These are phyloP conservation scores for Distichodus sexfasciatus DNA, from an alignment of 2,797 vertebrate genomes.

Conservation along the genomic window DNA sequence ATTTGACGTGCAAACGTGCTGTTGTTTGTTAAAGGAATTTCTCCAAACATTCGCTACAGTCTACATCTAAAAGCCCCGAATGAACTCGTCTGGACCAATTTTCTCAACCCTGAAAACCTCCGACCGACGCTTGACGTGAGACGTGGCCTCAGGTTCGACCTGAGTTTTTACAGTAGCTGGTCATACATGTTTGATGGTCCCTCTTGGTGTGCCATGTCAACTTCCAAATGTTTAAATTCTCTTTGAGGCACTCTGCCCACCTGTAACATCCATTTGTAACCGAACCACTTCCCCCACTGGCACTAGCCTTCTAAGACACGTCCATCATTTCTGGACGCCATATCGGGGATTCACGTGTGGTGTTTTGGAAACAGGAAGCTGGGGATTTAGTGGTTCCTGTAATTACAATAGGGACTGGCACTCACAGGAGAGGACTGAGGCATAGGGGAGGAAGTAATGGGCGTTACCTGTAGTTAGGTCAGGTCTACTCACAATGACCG, in stretches of 20 bases:
- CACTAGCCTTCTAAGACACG: not conserved
- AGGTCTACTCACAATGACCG: not conserved
- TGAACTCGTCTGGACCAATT: not conserved
- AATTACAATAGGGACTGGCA: constrained; percentile 61
- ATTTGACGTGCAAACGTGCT: too few relatives aligned
- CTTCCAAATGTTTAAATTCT: constrained; percentile 12
- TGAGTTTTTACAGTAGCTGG: constrained; percentile 5
- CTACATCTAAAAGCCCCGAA: not conserved
- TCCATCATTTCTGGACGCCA: constrained; percentile 6
- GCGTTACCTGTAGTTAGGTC: not conserved
- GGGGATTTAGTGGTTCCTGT: constrained; percentile 65
- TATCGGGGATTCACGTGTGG: constrained; percentile 39
- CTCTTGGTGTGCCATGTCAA: constrained; percentile 6
- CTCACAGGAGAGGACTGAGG: constrained; percentile 17
- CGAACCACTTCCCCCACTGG: not conserved
- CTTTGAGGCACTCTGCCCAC: not conserved
- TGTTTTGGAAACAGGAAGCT: constrained; percentile 64
- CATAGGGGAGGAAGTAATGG: not conserved
- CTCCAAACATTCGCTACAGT: too few relatives aligned
- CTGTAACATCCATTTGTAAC: constrained; percentile 33
- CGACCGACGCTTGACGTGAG: not conserved
- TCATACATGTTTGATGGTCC: not conserved
- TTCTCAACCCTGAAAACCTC: not conserved
- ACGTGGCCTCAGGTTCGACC: not conserved
- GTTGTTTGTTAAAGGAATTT: too few relatives aligned